Evolutionary conservation across 2,797 vertebrate genomes (phyloP).

Genomic region (Poecile montanus): DNA sequence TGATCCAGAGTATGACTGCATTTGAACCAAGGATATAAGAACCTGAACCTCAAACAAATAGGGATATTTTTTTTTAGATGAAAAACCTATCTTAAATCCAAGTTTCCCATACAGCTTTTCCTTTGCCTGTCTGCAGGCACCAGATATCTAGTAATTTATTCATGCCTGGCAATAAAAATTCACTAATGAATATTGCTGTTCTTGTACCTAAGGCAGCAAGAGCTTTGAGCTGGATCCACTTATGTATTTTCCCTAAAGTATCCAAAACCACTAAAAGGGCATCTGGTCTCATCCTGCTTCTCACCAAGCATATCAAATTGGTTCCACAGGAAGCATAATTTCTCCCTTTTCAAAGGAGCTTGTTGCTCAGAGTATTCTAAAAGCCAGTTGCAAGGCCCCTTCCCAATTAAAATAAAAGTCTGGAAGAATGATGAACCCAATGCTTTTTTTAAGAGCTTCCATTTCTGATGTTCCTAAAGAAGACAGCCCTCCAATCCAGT

Average conservation of each 20-base stretch:
- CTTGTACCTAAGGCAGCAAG: background rate
- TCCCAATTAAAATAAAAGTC: background rate
- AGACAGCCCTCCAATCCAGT: background rate
- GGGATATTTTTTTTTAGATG: background rate
- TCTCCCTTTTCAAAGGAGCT: background rate
- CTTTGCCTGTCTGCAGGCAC: slow-evolving; percentile 21
- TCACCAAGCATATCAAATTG: background rate
- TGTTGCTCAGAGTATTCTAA: background rate
- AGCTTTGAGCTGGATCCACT: slow-evolving; percentile 10
- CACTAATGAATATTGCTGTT: background rate
- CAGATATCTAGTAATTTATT: slow-evolving; percentile 46
- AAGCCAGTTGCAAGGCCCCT: background rate
- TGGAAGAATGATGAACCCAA: background rate
- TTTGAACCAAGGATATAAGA: slow-evolving; percentile 1
- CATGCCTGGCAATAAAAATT: slow-evolving; percentile 32
- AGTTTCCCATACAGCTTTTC: background rate
- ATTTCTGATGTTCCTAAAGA: background rate
- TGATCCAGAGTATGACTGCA: slow-evolving; percentile 24
- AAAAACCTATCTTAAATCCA: slow-evolving; percentile 27
- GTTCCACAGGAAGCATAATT: background rate
- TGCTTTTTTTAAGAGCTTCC: background rate
- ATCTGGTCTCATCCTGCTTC: background rate
- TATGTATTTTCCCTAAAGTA: background rate
- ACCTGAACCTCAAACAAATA: slow-evolving; percentile 7
- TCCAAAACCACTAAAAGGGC: background rate